Percentiles rank a stretch among this genome's conserved stretches.
phyloP scores from a whole-genome alignment of 2,888 invertebrate genomes.

The Dryobota labecula region DNA sequence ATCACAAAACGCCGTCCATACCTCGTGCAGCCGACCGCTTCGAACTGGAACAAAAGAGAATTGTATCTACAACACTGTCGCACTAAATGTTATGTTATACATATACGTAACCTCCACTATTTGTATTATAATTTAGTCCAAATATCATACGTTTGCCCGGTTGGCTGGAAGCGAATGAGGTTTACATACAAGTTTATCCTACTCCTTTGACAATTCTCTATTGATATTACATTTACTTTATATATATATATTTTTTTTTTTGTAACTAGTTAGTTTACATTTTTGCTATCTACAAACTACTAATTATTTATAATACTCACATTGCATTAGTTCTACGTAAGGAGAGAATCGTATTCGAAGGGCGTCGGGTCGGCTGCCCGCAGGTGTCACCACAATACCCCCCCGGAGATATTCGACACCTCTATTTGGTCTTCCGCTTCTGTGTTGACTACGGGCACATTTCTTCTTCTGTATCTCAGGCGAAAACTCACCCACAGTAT shows the following conservation, averaged over 20 bases:
- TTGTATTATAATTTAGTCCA: constrained; percentile 30
- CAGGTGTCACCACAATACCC: constrained; percentile 93
- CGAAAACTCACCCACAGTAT: constrained; percentile 89
- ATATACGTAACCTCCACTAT: constrained; percentile 1
- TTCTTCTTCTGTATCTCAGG: constrained; percentile 82
- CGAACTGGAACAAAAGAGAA: constrained; percentile 82
- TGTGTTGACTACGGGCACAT: constrained; percentile 73
- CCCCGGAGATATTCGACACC: constrained; percentile 91
- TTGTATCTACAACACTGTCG: constrained; percentile 48
- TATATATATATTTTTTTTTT: too few relatives aligned
- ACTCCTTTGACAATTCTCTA: constrained; percentile 41
- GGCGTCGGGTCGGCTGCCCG: constrained; percentile 90
- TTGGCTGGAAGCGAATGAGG: constrained; percentile 18
- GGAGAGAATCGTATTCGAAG: constrained; percentile 90
- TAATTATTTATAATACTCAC: constrained; percentile 78
- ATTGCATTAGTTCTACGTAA: constrained; percentile 86
- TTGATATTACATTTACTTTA: constrained; percentile 31
- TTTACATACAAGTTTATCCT: constrained; percentile 23
- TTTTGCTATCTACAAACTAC: constrained; percentile 21
- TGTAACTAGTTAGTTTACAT: constrained; percentile 13
- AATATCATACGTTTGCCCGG: constrained; percentile 37
- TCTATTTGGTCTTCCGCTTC: constrained; percentile 90
- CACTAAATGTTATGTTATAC: constrained; percentile 27
- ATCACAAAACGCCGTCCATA: constrained; percentile 85
- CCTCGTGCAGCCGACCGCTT: constrained; percentile 85